Conservation (phyloP, 2,113 vertebrate species). For the Sphaerodactylus townsendi region DNA sequence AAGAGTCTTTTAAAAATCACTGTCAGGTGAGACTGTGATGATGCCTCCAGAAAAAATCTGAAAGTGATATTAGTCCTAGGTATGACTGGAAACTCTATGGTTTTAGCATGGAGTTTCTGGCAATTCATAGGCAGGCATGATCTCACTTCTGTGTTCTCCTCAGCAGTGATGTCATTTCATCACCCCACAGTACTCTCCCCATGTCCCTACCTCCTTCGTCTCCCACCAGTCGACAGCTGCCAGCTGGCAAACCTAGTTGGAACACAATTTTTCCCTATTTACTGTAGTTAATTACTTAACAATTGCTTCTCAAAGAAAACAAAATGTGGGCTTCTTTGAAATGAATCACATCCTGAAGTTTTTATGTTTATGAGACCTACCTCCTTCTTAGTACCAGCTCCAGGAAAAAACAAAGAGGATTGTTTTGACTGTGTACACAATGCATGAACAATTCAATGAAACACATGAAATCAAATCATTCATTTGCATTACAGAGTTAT, state of each 20-base stretch:
- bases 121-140: no score
- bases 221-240: no score
- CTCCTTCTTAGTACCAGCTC: not conserved
- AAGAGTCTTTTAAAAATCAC: no score
- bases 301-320: slow-evolving; percentile 8
- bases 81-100: not conserved
- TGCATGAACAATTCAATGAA: slow-evolving; percentile 21
- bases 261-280: not conserved
- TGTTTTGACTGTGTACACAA: slow-evolving; percentile 28
- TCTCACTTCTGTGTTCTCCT: no score
- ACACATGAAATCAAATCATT: slow-evolving; percentile 22
- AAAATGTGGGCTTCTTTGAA: slow-evolving; percentile 11
- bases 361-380: slow-evolving; percentile 18
- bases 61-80: no score
- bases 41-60: no score
- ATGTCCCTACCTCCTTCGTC: no score
- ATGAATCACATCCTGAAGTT: slow-evolving; percentile 30
- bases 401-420: slow-evolving; percentile 3
- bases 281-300: not conserved
- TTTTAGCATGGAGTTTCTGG: no score
- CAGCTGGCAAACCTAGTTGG: no score
- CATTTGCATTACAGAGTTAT: slow-evolving; percentile 24
- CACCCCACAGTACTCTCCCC: no score
- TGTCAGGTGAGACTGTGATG: no score
- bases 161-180: no score